These are phyloP conservation scores for Apogon hyalosoma DNA, from an alignment of 2,797 vertebrate genomes.

Conservation along the genomic window DNA sequence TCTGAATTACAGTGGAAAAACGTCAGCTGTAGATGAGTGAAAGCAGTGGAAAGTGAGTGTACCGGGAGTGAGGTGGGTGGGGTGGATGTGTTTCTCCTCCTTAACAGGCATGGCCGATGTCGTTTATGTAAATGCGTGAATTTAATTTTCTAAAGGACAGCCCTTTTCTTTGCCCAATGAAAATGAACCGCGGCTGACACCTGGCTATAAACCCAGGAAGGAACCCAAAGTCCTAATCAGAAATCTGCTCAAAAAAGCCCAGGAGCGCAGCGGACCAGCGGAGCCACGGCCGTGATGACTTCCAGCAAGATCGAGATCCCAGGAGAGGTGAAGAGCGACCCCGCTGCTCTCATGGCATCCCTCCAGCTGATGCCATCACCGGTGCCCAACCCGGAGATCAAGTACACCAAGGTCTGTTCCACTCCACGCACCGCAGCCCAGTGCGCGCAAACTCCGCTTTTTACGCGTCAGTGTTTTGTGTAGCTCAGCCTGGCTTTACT, in stretches of 20 bases:
- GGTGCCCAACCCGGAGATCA: slow-evolving; percentile 95
- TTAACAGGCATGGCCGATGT: slow-evolving; percentile 73
- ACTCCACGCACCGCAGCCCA: slow-evolving; percentile 13
- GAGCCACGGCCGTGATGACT: slow-evolving; percentile 88
- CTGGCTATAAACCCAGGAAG: slow-evolving; percentile 96
- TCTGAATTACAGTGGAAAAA: slow-evolving; percentile 19
- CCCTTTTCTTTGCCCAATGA: slow-evolving; percentile 94
- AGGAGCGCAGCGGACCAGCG: slow-evolving; percentile 56
- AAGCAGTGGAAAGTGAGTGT: slow-evolving; percentile 30
- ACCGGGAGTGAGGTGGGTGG: slow-evolving; percentile 68
- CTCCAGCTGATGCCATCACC: slow-evolving; percentile 96
- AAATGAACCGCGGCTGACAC: slow-evolving; percentile 92
- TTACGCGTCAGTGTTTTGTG: neutral
- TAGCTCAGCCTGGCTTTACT: neutral
- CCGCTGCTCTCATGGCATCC: slow-evolving; percentile 95
- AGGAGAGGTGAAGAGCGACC: slow-evolving; percentile 94
- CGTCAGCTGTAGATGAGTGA: slow-evolving; percentile 40
- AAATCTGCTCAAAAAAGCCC: slow-evolving; percentile 59
- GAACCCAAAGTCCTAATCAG: slow-evolving; percentile 83
- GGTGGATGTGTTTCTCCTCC: slow-evolving; percentile 76
- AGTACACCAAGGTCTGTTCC: slow-evolving; percentile 92
- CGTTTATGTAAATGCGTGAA: slow-evolving; percentile 88
- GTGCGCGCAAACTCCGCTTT: neutral
- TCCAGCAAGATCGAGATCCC: slow-evolving; percentile 96
- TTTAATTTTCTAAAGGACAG: slow-evolving; percentile 88